Conservation (phyloP, 2,113 vertebrate species). For the Gracilinanus agilis region DNA sequence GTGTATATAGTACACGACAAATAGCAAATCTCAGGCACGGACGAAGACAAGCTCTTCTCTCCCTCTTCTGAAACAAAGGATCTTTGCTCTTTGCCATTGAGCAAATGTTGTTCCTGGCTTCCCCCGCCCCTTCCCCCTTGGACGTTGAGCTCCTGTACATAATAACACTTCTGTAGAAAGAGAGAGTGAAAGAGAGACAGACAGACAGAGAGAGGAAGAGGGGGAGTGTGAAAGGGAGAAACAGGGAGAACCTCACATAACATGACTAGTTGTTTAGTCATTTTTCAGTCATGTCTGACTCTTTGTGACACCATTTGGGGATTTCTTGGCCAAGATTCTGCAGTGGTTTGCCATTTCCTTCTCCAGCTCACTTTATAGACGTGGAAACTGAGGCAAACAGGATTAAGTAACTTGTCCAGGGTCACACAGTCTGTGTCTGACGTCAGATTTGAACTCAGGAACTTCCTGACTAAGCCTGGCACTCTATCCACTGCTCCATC, state of each 20-base stretch:
- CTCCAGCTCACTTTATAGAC: too few species aligned
- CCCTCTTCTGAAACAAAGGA: constrained; percentile 8
- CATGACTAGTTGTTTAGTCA: background rate
- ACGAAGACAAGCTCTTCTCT: background rate
- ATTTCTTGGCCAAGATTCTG: too few species aligned
- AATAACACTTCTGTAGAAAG: background rate
- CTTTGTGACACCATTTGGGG: too few species aligned
- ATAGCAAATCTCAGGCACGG: constrained; percentile 3
- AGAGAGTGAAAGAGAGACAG: background rate
- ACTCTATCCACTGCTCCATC: too few species aligned
- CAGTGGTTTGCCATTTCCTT: too few species aligned
- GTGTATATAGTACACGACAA: constrained; percentile 14
- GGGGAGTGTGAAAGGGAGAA: too few species aligned
- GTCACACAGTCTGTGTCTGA: too few species aligned
- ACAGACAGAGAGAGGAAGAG: background rate
- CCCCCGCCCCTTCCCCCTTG: background rate
- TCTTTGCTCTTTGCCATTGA: background rate
- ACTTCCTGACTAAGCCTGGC: too few species aligned
- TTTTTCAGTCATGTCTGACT: too few species aligned
- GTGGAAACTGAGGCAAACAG: too few species aligned
- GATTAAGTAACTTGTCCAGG: too few species aligned
- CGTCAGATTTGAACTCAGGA: too few species aligned
- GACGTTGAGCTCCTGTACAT: background rate
- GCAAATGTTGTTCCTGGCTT: constrained; percentile 4
- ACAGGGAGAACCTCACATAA: background rate